Conservation (phyloP, 2,888 invertebrate species). For the Epinotia demarniana region DNA sequence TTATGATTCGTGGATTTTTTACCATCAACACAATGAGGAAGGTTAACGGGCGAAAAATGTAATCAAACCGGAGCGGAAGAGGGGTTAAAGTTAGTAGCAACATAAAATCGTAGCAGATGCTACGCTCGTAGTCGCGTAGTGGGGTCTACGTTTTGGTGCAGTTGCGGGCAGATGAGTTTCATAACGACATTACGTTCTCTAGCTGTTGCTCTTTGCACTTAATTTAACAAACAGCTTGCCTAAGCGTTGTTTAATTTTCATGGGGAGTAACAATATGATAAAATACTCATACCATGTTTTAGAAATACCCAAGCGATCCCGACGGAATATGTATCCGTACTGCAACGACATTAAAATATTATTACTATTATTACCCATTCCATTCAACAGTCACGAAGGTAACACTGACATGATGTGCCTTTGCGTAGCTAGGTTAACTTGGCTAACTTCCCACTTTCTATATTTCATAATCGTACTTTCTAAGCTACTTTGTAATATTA, state of each 20-base stretch:
- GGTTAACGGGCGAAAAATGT: neutral
- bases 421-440: neutral
- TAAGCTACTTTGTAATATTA: too few relatives aligned
- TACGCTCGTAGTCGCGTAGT: constrained; percentile 19
- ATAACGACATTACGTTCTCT: neutral
- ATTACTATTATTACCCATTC: neutral
- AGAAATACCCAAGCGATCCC: neutral
- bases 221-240: neutral
- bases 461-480: too few relatives aligned
- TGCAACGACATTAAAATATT: neutral
- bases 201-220: neutral
- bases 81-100: constrained; percentile 17
- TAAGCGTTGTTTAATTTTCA: neutral
- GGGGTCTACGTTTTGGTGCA: constrained; percentile 1
- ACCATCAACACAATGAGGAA: neutral
- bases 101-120: constrained; percentile 27
- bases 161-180: constrained; percentile 27
- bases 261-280: neutral
- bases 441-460: neutral
- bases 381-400: neutral
- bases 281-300: neutral
- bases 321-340: neutral
- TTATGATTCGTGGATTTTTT: too few relatives aligned
- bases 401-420: neutral
- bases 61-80: neutral